Conservation (phyloP, 2,113 vertebrate genomes). For the Felis chaus region DNA sequence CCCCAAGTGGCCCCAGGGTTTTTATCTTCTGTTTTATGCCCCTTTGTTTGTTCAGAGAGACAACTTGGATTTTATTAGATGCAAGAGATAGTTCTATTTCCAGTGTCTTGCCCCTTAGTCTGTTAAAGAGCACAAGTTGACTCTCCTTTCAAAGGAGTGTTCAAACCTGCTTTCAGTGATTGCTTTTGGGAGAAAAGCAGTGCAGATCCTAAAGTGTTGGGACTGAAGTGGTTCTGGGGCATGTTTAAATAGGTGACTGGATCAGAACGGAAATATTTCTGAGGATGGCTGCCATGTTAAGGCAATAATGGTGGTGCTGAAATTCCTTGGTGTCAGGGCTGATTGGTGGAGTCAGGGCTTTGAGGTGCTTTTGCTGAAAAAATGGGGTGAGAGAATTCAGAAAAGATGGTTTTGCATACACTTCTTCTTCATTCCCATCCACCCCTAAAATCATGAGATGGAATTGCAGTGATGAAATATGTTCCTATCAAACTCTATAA, state of each 20-base stretch:
- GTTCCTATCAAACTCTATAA: constrained; percentile 56
- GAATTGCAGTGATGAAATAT: constrained; percentile 7
- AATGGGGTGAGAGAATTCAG: constrained; percentile 57
- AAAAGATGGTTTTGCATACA: constrained; percentile 56
- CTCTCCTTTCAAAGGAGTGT: constrained; percentile 35
- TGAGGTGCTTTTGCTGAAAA: constrained; percentile 2
- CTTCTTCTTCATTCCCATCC: neutral
- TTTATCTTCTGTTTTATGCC: constrained; percentile 23
- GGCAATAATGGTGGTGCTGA: constrained; percentile 50
- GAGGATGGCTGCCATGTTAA: constrained; percentile 43
- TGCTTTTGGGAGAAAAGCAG: constrained; percentile 24
- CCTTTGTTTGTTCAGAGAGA: constrained; percentile 53
- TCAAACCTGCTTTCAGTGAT: constrained; percentile 51
- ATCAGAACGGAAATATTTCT: constrained; percentile 56
- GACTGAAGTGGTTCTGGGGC: constrained; percentile 1
- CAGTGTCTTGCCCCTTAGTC: constrained; percentile 12
- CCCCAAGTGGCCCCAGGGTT: neutral
- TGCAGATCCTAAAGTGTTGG: neutral
- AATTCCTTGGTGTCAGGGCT: constrained; percentile 37
- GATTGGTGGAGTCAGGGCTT: constrained; percentile 32
- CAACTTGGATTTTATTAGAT: constrained; percentile 38
- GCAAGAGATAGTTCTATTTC: constrained; percentile 36
- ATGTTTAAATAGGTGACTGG: neutral
- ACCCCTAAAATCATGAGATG: neutral
- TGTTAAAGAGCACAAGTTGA: neutral